Evolutionary conservation across 1,140 invertebrate genomes (phyloP).

Genomic region (Frieseomelitta varia): DNA sequence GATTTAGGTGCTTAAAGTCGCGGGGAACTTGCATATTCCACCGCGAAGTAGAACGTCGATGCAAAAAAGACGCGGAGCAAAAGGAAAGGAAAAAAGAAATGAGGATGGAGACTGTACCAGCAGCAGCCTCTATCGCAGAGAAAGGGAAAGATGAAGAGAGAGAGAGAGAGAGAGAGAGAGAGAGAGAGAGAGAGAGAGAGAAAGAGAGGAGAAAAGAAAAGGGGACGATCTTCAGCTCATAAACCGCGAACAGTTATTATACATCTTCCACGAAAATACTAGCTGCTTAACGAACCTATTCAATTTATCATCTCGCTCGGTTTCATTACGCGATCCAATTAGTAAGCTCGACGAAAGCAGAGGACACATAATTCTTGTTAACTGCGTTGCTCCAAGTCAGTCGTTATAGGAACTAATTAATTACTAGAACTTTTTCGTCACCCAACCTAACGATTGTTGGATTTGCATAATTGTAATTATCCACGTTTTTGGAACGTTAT

Average conservation of each 20-base stretch:
- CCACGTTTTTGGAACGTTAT: not conserved
- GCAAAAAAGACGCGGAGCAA: not conserved
- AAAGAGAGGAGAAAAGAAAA: not conserved
- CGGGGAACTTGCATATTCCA: conserved; percentile 37
- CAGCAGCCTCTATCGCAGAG: not conserved
- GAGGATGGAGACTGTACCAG: not conserved
- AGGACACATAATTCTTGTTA: conserved; percentile 65
- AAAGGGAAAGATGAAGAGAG: too few relatives aligned
- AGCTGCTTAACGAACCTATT: conserved; percentile 58
- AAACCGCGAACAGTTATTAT: conserved; percentile 44
- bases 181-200: too few relatives aligned
- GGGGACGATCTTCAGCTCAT: not conserved
- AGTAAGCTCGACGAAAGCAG: conserved; percentile 56
- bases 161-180: not conserved
- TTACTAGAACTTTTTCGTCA: conserved; percentile 31
- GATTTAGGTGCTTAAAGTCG: conserved; percentile 45
- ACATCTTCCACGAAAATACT: conserved; percentile 45
- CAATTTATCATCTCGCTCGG: conserved; percentile 62
- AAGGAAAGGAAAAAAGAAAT: too few relatives aligned
- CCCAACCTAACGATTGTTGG: not conserved
- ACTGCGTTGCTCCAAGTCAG: conserved; percentile 45
- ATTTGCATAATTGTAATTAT: not conserved
- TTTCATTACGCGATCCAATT: conserved; percentile 64
- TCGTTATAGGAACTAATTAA: conserved; percentile 64
- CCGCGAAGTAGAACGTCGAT: not conserved